These are phyloP conservation scores for Asteroscopus sphinx DNA, from an alignment of 2,888 invertebrate species.

Conservation along the genomic window DNA sequence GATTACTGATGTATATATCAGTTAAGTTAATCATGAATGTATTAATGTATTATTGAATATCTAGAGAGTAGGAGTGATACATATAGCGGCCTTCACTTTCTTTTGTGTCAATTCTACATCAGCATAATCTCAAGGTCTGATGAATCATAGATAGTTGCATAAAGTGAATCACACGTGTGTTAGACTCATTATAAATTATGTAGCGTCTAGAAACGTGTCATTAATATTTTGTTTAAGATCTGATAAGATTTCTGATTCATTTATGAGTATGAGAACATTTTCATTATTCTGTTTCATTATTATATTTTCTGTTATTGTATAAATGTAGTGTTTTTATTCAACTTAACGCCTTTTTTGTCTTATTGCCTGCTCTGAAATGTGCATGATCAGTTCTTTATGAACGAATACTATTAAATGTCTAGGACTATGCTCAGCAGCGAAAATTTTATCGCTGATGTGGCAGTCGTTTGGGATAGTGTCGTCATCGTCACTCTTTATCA, in stretches of 20 bases:
- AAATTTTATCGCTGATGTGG: no score
- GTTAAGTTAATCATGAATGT: slow-evolving; percentile 23
- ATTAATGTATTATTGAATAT: slow-evolving; percentile 24
- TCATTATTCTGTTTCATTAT: not conserved
- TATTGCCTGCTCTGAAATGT: no score
- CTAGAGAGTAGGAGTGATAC: slow-evolving; percentile 38
- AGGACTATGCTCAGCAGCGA: no score
- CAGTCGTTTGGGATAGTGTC: no score
- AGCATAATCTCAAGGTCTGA: slow-evolving; percentile 39
- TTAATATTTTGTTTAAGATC: slow-evolving; percentile 22
- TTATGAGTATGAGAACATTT: not conserved
- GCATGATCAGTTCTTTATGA: no score
- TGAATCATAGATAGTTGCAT: slow-evolving; percentile 55
- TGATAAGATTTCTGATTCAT: slow-evolving; percentile 22
- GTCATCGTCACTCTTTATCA: not conserved
- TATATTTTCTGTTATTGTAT: not conserved
- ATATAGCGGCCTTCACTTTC: slow-evolving; percentile 46
- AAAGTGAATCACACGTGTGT: slow-evolving; percentile 49
- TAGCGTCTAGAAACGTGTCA: slow-evolving; percentile 46
- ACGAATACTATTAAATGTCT: no score
- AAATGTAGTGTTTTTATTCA: not conserved
- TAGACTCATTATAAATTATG: slow-evolving; percentile 38
- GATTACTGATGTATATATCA: slow-evolving; percentile 32
- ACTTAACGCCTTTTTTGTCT: not conserved
- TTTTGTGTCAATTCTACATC: slow-evolving; percentile 41